Conservation (phyloP, 2,797 vertebrate species). For the Aphelocoma californica region DNA sequence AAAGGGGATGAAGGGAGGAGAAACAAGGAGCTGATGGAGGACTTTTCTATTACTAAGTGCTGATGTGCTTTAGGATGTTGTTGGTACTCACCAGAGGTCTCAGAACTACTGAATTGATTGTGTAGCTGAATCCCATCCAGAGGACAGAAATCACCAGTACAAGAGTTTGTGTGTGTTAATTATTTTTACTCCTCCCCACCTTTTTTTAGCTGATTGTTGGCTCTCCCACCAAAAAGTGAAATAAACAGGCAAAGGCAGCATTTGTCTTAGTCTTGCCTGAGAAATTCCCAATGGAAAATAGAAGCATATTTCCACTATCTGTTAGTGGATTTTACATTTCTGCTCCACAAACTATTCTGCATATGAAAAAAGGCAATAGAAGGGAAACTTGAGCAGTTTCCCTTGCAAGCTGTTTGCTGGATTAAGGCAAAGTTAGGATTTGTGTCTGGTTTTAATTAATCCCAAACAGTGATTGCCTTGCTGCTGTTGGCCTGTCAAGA, state of each 20-base stretch:
- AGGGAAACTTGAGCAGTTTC: background rate
- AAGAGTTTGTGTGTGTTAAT: background rate
- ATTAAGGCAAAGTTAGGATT: background rate
- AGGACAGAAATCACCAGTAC: background rate
- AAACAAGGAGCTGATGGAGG: background rate
- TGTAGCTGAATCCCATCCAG: background rate
- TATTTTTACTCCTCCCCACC: background rate
- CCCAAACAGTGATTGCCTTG: background rate
- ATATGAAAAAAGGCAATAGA: background rate
- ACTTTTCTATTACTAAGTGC: background rate
- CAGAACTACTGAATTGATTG: background rate
- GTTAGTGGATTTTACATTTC: background rate
- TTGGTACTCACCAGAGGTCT: background rate
- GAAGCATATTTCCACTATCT: background rate
- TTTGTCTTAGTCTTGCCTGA: background rate
- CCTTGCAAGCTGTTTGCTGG: background rate
- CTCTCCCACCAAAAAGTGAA: background rate
- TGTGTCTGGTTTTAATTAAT: constrained; percentile 24
- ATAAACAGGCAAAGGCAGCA: background rate
- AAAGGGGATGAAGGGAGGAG: background rate
- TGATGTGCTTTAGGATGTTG: background rate
- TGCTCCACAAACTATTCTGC: background rate
- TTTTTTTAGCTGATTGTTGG: background rate
- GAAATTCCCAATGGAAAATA: background rate
- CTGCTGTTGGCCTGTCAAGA: background rate